phyloP scores from a whole-genome alignment of 2,888 invertebrate genomes.

The Chrysina gloriosa region DNA sequence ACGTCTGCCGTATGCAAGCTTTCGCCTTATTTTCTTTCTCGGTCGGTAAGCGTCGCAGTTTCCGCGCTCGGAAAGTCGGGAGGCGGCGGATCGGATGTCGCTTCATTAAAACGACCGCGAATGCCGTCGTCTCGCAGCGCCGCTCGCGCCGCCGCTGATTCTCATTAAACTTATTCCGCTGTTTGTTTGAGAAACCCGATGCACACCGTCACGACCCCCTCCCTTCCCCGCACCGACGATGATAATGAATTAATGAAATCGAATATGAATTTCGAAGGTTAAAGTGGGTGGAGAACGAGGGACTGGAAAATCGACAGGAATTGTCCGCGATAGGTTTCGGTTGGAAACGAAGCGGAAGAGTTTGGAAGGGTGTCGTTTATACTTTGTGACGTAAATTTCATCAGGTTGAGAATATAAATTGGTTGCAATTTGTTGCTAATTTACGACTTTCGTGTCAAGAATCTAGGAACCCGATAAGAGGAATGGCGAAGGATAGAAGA shows the following conservation, averaged over 20 bases:
- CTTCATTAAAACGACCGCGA: slow-evolving; percentile 6
- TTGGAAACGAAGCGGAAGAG: not conserved
- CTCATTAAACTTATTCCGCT: slow-evolving; percentile 13
- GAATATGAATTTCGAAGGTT: slow-evolving; percentile 10
- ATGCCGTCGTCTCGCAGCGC: not conserved
- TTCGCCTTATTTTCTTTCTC: not conserved
- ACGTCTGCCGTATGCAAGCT: not conserved
- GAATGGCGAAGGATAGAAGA: too few species aligned
- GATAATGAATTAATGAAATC: slow-evolving; percentile 27
- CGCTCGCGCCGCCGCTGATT: not conserved
- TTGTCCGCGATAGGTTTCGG: not conserved
- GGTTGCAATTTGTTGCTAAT: too few species aligned
- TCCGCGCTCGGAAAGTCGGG: not conserved
- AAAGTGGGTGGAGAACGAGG: not conserved
- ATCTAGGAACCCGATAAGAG: too few species aligned
- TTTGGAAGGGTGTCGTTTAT: too few species aligned
- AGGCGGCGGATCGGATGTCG: not conserved
- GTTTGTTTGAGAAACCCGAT: slow-evolving; percentile 13
- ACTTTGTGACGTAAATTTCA: too few species aligned
- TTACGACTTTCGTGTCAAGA: too few species aligned
- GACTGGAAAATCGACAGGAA: not conserved
- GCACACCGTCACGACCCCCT: not conserved
- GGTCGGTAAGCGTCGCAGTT: too few species aligned
- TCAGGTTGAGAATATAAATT: too few species aligned
- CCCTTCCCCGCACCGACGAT: not conserved